A percentile compares a stretch with the other conserved stretches of the same genome.
Evolutionary conservation across 2,113 vertebrate genomes (phyloP).

Genomic region (Tragelaphus buxtoni): DNA sequence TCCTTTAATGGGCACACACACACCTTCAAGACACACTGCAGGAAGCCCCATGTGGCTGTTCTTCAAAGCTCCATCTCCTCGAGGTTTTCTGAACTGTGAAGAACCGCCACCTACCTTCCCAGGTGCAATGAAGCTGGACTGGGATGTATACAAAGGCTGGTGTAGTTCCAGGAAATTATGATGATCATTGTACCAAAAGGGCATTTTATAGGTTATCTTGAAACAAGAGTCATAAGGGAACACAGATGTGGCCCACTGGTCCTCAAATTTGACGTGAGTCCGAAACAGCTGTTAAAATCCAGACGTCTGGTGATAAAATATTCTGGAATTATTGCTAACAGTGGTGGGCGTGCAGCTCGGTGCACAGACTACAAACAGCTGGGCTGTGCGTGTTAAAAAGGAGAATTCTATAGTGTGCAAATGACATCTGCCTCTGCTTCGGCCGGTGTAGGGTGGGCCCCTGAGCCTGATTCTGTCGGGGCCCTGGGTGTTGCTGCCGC

Average conservation of each 20-base stretch:
- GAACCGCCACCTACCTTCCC: neutral
- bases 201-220: neutral
- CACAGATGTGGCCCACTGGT: accelerated
- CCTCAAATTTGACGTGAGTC: accelerated
- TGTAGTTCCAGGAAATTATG: neutral
- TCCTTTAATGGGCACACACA: neutral
- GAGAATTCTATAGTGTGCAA: accelerated
- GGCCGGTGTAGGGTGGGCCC: neutral
- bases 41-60: accelerated
- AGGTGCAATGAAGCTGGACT: accelerated
- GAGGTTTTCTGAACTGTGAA: neutral
- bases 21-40: accelerated
- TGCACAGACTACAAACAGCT: neutral
- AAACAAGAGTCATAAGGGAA: neutral
- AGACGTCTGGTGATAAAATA: accelerated
- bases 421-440: neutral
- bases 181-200: accelerated
- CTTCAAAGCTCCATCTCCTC: neutral
- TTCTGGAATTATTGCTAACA: neutral
- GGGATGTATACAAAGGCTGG: accelerated
- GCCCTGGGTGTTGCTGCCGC: neutral
- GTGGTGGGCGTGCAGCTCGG: neutral
- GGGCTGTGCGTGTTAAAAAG: accelerated
- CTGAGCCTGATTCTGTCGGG: too few species aligned
- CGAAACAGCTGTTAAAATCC: neutral